Conservation (phyloP, 2,888 invertebrate species). For the Alviniconcha strummeri region DNA sequence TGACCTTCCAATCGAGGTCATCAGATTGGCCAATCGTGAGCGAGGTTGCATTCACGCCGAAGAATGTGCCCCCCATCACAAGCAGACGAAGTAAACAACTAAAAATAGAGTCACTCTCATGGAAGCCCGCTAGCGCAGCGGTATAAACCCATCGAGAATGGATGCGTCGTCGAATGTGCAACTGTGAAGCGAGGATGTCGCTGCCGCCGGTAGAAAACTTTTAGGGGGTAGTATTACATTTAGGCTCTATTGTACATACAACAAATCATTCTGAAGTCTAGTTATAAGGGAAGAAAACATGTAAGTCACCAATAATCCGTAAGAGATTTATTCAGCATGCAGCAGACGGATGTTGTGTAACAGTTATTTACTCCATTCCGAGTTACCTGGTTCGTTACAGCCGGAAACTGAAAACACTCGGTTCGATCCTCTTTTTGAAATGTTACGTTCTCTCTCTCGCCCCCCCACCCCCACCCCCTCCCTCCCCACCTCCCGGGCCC, state of each 20-base stretch:
- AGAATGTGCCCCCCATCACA: conserved; percentile 35
- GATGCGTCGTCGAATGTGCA: neutral
- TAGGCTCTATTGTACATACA: no score
- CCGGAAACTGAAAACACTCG: no score
- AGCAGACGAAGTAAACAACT: conserved; percentile 50
- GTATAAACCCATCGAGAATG: neutral
- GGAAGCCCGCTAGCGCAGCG: conserved; percentile 30
- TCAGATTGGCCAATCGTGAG: conserved; percentile 42
- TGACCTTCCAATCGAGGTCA: conserved; percentile 31
- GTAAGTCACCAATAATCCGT: no score
- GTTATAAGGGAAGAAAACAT: no score
- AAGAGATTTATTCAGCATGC: no score
- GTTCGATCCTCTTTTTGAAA: no score
- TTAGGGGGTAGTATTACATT: no score
- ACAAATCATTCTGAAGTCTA: no score
- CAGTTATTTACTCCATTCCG: no score
- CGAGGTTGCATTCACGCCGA: conserved; percentile 34
- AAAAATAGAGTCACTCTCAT: conserved; percentile 44
- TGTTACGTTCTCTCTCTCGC: neutral
- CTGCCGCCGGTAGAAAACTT: no score
- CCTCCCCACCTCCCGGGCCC: neutral
- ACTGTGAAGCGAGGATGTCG: neutral
- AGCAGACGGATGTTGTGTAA: no score
- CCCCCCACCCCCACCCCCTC: neutral
- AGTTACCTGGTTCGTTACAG: no score